Evolutionary conservation across 2,797 vertebrate genomes (phyloP).

Genomic region (Liasis olivaceus): DNA sequence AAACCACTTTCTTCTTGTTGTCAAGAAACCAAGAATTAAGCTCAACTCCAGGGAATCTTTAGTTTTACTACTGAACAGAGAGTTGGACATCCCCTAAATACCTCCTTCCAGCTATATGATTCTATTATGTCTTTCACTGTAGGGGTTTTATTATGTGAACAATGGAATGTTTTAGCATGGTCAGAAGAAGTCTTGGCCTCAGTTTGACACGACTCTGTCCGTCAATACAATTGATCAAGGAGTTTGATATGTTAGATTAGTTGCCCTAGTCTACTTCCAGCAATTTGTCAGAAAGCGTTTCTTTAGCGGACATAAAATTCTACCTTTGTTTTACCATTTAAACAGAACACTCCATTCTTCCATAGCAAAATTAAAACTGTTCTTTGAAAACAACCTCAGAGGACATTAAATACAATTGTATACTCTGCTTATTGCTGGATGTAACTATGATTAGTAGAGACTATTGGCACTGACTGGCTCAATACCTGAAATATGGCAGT

Average conservation of each 20-base stretch:
- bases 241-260: slow-evolving; percentile 56
- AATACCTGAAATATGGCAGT: slow-evolving; percentile 14
- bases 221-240: slow-evolving; percentile 47
- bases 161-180: background rate
- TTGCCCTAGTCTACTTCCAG: slow-evolving; percentile 50
- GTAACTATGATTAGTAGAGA: slow-evolving; percentile 39
- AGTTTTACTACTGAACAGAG: background rate
- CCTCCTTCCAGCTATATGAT: background rate
- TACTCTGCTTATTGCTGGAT: slow-evolving; percentile 46
- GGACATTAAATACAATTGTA: slow-evolving; percentile 48
- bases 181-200: background rate
- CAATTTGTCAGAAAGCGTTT: slow-evolving; percentile 62
- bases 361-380: slow-evolving; percentile 52
- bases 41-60: background rate
- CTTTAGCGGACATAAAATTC: slow-evolving; percentile 57
- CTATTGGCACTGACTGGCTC: slow-evolving; percentile 34
- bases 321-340: slow-evolving; percentile 63
- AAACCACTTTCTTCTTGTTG: background rate
- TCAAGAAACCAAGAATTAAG: background rate
- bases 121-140: background rate
- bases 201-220: slow-evolving; percentile 18
- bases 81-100: background rate
- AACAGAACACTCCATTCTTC: slow-evolving; percentile 36
- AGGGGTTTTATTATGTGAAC: background rate
- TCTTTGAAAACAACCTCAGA: slow-evolving; percentile 45